Evolutionary conservation across 2,113 vertebrate genomes (phyloP).

Genomic region (Perca fluviatilis): DNA sequence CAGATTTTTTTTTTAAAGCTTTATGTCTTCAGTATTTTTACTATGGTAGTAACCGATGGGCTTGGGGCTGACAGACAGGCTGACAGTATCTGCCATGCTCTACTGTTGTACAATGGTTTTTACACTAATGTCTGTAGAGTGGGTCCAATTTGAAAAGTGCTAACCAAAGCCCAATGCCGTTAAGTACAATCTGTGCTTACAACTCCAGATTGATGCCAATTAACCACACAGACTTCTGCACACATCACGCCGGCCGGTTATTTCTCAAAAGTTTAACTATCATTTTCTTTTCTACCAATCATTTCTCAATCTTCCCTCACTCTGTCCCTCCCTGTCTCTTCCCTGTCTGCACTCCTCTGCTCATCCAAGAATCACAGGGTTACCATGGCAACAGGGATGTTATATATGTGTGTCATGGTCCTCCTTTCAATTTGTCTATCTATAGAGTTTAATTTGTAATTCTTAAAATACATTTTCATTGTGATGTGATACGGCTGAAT

Average conservation of each 20-base stretch:
- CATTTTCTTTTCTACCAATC: background rate
- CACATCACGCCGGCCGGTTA: background rate
- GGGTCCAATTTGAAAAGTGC: background rate
- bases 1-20: too few relatives aligned
- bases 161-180: background rate
- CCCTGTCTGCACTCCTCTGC: background rate
- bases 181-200: background rate
- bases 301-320: background rate
- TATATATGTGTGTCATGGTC: background rate
- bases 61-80: too few relatives aligned
- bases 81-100: too few relatives aligned
- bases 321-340: background rate
- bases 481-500: background rate
- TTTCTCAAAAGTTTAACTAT: background rate
- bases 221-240: background rate
- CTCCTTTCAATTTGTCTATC: background rate
- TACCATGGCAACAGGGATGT: background rate
- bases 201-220: background rate
- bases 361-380: slow-evolving; percentile 1
- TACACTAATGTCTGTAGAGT: background rate
- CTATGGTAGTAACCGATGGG: too few relatives aligned
- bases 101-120: too few relatives aligned
- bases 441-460: background rate
- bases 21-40: too few relatives aligned
- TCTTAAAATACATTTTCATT: background rate